Evolutionary conservation across 2,113 vertebrate species (phyloP), one percentile per base, ranked within the genome.

Genomic region (Psettodes erumei): DNA sequence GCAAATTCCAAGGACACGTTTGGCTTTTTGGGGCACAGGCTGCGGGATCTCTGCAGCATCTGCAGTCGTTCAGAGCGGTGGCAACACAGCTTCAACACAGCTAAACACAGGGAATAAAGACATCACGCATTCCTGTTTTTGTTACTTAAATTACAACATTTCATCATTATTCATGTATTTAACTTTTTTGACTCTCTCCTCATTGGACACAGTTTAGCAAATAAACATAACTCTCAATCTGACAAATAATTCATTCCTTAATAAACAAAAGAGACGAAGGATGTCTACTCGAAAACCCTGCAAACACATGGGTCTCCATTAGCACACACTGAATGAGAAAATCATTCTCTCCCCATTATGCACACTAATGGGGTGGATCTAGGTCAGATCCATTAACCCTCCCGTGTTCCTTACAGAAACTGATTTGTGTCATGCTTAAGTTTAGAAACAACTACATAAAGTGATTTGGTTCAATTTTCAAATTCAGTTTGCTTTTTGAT

Each of bases 1-100:
- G 28, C 27, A 78, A 28, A 71, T 67, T 40, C 42, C 23, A 64
- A 73, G 75, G 75, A 77, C 75, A 68, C 38, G 38, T 62, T 65
- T 66, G 50, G 15, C 23, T 33, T 74, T 43, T 45, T 2, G 5
- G 19, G 27, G 37, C 23, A 5, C 60, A 2, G 11, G 30, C 37
- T 23, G 61, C 19, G 9, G 18, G 13, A 28, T 37, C 27, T 38
- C 37, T 56, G 55, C 71, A 21, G 74, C 56, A 45, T 61, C 55
- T 66, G 48, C 38, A 5, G 18, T 35, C 15, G 8, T 10, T n/a
- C 2, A n/a, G 35, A 67, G 47, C 13, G n/a, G n/a, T n/a, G n/a
- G n/a, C 38, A 30, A 28, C 15, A 18, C 27, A 0, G 33, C 28
- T 11, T 5, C 25, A 51, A 50, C 45, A 40, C 5, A 5, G 25